Percentiles rank a stretch among this genome's conserved stretches.
Conservation (phyloP, 2,797 vertebrate species). For the Channallabes apus region DNA sequence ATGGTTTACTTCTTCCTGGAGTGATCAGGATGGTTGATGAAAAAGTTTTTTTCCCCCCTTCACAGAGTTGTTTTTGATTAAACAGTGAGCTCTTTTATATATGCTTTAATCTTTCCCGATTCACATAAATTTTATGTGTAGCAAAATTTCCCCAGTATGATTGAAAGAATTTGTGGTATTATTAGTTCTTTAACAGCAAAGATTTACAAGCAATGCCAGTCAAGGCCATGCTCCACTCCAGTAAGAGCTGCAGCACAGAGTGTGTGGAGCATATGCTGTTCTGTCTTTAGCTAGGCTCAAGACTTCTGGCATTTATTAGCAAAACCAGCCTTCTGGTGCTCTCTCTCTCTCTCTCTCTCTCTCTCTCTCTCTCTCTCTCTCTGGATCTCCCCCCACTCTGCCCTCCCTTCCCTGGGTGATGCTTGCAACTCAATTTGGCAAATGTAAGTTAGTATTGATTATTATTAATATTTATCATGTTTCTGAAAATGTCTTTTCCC, state of each 20-base stretch:
- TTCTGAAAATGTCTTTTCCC: conserved; percentile 80
- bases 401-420: conserved; percentile 63
- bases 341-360: background rate
- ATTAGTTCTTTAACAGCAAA: conserved; percentile 42
- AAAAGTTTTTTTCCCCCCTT: background rate
- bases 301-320: conserved; percentile 56
- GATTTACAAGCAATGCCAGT: conserved; percentile 31
- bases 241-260: conserved; percentile 36
- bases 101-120: conserved; percentile 35
- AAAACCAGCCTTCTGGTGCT: conserved; percentile 27
- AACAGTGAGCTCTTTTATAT: conserved; percentile 21
- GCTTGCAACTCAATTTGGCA: conserved; percentile 78
- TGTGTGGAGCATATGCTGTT: conserved; percentile 49
- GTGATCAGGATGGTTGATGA: conserved; percentile 44
- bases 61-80: conserved; percentile 19
- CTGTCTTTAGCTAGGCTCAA: conserved; percentile 48
- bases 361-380: conserved; percentile 19
- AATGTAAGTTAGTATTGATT: conserved; percentile 87
- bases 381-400: conserved; percentile 12
- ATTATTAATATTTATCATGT: conserved; percentile 93
- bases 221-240: background rate
- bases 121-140: background rate
- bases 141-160: conserved; percentile 12
- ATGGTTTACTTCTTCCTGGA: conserved; percentile 1
- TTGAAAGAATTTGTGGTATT: conserved; percentile 28